Evolutionary conservation across 23 tunicate genomes (phyloP), one percentile per base, ranked within the genome.

Genomic region (Botrylloides violaceus): DNA sequence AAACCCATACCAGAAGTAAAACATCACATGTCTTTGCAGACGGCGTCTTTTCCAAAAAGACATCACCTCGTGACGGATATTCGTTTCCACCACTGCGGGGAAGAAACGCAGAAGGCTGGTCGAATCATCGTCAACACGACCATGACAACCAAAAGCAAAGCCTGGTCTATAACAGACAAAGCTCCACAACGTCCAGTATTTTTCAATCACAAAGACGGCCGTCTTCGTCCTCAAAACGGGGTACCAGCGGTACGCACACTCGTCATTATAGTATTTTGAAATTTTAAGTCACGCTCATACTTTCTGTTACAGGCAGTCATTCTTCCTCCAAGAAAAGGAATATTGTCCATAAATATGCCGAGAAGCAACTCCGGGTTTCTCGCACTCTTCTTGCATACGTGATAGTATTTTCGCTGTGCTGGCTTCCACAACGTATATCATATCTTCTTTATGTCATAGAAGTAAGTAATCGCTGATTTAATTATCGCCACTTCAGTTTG

Each of bases 401-500:
- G 28, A 59, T 78, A 15, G 85, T 75, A 2, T 90, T 90, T 72
- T 62, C 97, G n/a, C 34, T 90, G 3, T 90, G 97, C 72, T 90
- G 97, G 97, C 64, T 90, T 29, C 97, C 97, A 28, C 97, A 90
- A 64, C 58, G 90, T 64, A 83, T 83, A 23, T 70, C 66, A 2
- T 37, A 58, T 23, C 28, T 79, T 29, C 32, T 90, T 25, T 90
- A 78, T 35, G 73, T 83, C 25, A 70, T 72, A 2, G 85, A 90
- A 80, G 97, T 90, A 53, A 29, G 77, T 30, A 19, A 3, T 59
- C 12, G n/a, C 25, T 18, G 36, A 6, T 34, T 36, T 37, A 0
- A 19, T 64, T 34, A 1, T 60, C 29, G n/a, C 15, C 15, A 0
- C 26, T 23, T 60, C 29, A n/a, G 7, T 59, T n/a, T 1, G 65